Conservation (phyloP, 2,888 invertebrate species). For the Camptogramma bilineatum region DNA sequence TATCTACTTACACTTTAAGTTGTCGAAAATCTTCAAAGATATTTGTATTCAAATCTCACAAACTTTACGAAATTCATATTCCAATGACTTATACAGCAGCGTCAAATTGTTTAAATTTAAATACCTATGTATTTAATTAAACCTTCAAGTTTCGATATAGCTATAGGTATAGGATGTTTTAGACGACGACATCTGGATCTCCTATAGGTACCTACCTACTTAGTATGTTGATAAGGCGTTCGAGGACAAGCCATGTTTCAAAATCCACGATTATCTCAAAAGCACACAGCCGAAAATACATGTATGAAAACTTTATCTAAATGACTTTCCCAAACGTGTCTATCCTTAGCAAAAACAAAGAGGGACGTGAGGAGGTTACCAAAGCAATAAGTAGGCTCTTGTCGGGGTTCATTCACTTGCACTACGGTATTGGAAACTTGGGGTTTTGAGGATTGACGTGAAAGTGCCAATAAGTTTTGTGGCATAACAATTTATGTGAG, state of each 20-base stretch:
- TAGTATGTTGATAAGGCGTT: neutral
- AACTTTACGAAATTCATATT: too few relatives aligned
- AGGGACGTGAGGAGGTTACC: conserved; percentile 41
- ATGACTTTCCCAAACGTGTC: conserved; percentile 42
- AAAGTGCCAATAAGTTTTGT: neutral
- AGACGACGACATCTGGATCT: too few relatives aligned
- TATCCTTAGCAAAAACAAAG: conserved; percentile 45
- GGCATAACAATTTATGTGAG: neutral
- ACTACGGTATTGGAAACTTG: conserved; percentile 21
- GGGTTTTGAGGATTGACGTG: neutral
- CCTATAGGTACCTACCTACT: neutral
- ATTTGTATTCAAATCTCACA: too few relatives aligned
- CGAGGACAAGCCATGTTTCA: neutral
- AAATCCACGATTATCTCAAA: conserved; percentile 24
- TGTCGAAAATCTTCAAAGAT: neutral
- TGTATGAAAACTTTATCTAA: conserved; percentile 40
- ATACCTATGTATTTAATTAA: too few relatives aligned
- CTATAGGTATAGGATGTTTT: too few relatives aligned
- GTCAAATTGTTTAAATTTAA: too few relatives aligned
- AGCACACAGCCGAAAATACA: conserved; percentile 23
- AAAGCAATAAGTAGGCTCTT: conserved; percentile 25
- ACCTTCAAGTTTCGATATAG: too few relatives aligned
- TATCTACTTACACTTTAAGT: neutral
- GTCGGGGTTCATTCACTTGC: conserved; percentile 22
- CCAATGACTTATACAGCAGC: too few relatives aligned